A percentile compares a stretch with the other conserved stretches of the same genome.
phyloP scores from a whole-genome alignment of 2,888 invertebrate species.

The Hyposoter didymator region DNA sequence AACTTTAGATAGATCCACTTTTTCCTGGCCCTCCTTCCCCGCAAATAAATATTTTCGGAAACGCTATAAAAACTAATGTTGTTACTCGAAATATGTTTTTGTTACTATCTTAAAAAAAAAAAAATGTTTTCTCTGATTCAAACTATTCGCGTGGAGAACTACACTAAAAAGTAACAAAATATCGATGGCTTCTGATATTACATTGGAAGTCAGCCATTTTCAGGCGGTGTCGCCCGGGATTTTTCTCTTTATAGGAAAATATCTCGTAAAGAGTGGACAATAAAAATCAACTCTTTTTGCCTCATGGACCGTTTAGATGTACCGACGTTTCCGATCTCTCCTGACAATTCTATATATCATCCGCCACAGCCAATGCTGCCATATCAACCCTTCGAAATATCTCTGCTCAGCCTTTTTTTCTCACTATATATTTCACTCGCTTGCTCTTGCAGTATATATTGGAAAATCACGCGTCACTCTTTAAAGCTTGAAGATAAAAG shows the following conservation, averaged over 20 bases:
- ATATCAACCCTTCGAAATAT: conserved; percentile 43
- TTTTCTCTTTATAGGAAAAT: conserved; percentile 9
- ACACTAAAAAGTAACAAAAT: neutral
- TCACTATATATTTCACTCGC: conserved; percentile 38
- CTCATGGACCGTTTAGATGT: conserved; percentile 35
- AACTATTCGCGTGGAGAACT: neutral
- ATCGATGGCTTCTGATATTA: neutral
- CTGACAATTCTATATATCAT: conserved; percentile 46
- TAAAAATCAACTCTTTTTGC: conserved; percentile 34
- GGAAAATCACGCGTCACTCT: conserved; percentile 77
- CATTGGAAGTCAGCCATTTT: neutral
- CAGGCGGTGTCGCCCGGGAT: neutral
- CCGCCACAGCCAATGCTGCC: conserved; percentile 55
- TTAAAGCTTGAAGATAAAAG: conserved; percentile 80
- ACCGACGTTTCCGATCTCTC: conserved; percentile 44
- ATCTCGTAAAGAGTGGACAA: conserved; percentile 1
- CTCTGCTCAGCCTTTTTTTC: conserved; percentile 48
- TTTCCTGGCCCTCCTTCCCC: neutral
- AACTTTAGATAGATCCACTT: conserved; percentile 1
- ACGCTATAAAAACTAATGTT: neutral
- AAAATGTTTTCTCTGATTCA: neutral
- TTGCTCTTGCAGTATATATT: conserved; percentile 73
- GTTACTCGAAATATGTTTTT: neutral
- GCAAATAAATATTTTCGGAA: neutral
- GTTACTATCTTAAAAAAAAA: neutral